Percentiles rank a stretch among this genome's conserved stretches.
phyloP scores from a whole-genome alignment of 2,797 vertebrate species.

The Poeciliopsis paucimaculata region DNA sequence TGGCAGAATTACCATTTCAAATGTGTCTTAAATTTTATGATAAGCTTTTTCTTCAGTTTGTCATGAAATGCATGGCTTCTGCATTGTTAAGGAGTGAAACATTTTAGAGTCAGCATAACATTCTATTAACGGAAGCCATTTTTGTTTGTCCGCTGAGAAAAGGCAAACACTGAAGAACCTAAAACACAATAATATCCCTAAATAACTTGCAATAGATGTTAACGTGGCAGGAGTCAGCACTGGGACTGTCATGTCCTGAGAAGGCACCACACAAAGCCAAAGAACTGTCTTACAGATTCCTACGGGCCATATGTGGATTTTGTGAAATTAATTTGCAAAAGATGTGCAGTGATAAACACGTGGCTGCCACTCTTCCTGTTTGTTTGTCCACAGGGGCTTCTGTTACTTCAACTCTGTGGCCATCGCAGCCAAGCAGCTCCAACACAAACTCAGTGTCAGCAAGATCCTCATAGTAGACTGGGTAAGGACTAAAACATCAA shows the following conservation, averaged over 20 bases:
- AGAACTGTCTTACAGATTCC: constrained; percentile 52
- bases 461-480: constrained; percentile 96
- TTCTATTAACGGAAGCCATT: constrained; percentile 27
- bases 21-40: constrained; percentile 47
- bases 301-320: constrained; percentile 55
- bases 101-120: constrained; percentile 42
- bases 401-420: constrained; percentile 94
- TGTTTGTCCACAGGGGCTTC: constrained; percentile 86
- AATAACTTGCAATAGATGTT: constrained; percentile 33
- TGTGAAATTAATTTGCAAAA: constrained; percentile 57
- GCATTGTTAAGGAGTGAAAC: constrained; percentile 32
- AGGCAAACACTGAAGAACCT: constrained; percentile 27
- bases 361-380: constrained; percentile 57
- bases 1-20: constrained; percentile 42
- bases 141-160: constrained; percentile 50
- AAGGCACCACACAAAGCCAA: constrained; percentile 36
- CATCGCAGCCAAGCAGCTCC: constrained; percentile 91
- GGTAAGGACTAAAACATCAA: constrained; percentile 77
- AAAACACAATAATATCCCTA: constrained; percentile 24
- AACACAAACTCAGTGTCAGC: constrained; percentile 84
- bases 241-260: constrained; percentile 51
- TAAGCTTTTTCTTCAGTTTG: constrained; percentile 48
- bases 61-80: constrained; percentile 39
- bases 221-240: constrained; percentile 32
- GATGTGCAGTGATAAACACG: constrained; percentile 62